Evolutionary conservation across 2,113 vertebrate species (phyloP).

Genomic region (Plestiodon gilberti): DNA sequence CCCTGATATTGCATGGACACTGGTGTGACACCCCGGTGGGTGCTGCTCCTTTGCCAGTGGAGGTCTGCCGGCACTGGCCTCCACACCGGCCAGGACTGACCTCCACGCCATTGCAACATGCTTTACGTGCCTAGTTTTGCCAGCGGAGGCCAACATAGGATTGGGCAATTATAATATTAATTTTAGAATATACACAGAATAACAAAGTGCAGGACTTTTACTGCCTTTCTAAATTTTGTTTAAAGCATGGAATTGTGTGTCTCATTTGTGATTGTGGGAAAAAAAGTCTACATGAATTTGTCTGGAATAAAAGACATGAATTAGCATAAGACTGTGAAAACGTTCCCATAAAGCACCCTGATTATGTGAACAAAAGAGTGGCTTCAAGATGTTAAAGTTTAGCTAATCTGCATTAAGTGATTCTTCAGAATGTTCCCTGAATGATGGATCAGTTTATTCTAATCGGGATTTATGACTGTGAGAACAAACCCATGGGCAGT

Average conservation of each 20-base stretch:
- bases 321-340: conserved; percentile 13
- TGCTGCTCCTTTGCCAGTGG: too few species aligned
- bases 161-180: too few species aligned
- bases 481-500: not conserved
- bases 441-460: conserved; percentile 1
- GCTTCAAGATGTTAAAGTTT: conserved; percentile 2
- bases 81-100: too few species aligned
- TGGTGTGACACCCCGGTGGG: too few species aligned
- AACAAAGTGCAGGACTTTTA: not conserved
- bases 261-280: not conserved
- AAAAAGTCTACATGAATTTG: not conserved
- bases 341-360: conserved; percentile 1
- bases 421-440: not conserved
- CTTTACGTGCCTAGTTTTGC: too few species aligned
- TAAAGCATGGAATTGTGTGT: not conserved
- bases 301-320: not conserved
- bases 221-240: not conserved
- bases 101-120: too few species aligned
- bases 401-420: conserved; percentile 9
- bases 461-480: not conserved
- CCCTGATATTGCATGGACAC: too few species aligned
- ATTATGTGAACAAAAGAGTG: conserved; percentile 8
- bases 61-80: too few species aligned
- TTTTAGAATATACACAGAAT: not conserved
- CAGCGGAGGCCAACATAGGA: too few species aligned